These are phyloP conservation scores for Macaca fascicularis DNA, from an alignment of 2,113 vertebrate species.

Conservation along the genomic window DNA sequence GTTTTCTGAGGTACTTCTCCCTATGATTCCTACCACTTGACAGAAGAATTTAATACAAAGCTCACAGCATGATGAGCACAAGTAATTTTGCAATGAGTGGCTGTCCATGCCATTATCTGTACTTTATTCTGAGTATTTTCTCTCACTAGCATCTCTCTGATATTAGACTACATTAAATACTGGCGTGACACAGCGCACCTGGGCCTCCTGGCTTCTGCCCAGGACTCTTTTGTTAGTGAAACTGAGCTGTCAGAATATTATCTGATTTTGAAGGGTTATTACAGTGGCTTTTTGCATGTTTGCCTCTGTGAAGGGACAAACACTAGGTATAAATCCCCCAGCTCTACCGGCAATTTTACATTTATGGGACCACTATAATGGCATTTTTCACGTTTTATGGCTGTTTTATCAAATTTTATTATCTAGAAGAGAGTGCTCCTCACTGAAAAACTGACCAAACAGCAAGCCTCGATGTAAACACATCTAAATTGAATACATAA, in stretches of 20 bases:
- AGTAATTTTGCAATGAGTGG: constrained; percentile 92
- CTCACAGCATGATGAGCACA: constrained; percentile 88
- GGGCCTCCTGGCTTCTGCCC: constrained; percentile 85
- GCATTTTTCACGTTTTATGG: constrained; percentile 77
- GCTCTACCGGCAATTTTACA: constrained; percentile 64
- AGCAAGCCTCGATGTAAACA: constrained; percentile 65
- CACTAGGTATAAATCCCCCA: constrained; percentile 82
- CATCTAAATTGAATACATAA: constrained; percentile 45
- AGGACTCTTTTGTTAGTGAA: constrained; percentile 82
- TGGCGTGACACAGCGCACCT: constrained; percentile 84
- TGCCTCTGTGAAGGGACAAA: constrained; percentile 79
- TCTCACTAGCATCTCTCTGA: constrained; percentile 82
- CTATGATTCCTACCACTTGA: constrained; percentile 89
- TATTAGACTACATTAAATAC: constrained; percentile 84
- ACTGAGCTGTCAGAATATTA: constrained; percentile 83
- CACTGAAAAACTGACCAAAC: constrained; percentile 66
- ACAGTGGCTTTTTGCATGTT: constrained; percentile 74
- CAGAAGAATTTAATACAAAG: constrained; percentile 95
- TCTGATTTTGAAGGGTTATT: constrained; percentile 86
- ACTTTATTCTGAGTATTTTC: constrained; percentile 84
- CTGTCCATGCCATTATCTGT: constrained; percentile 89
- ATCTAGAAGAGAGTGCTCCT: constrained; percentile 69
- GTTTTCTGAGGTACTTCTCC: constrained; percentile 84
- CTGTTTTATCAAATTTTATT: constrained; percentile 78
- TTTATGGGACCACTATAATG: constrained; percentile 75